These are phyloP conservation scores for Temnothorax rugatulus DNA, from an alignment of 2,888 invertebrate species.

Conservation along the genomic window DNA sequence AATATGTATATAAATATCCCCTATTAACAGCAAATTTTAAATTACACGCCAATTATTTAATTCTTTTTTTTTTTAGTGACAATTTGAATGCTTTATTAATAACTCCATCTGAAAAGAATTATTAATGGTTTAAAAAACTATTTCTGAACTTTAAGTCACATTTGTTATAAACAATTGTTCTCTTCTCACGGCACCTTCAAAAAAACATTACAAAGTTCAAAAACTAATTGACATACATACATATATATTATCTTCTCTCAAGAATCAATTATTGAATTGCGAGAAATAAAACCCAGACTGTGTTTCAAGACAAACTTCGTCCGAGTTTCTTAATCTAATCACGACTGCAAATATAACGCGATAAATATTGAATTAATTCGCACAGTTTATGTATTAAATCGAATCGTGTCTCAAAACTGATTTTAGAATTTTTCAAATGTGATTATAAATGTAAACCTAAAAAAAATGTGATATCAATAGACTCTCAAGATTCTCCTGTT, in stretches of 20 bases:
- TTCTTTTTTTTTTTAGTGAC: neutral
- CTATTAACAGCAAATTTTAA: neutral
- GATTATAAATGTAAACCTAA: neutral
- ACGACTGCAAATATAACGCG: neutral
- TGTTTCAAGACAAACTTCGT: neutral
- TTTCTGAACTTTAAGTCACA: no score
- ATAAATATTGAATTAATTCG: neutral
- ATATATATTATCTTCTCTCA: neutral
- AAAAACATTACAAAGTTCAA: neutral
- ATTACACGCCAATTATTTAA: neutral
- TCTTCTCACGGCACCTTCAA: neutral
- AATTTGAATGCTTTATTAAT: neutral
- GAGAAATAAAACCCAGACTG: neutral
- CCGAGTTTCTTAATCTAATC: neutral
- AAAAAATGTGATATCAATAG: neutral
- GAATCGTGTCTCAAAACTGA: neutral
- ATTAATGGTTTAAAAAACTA: no score
- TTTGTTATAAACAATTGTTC: neutral
- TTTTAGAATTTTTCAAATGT: constrained; percentile 6
- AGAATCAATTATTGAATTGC: neutral
- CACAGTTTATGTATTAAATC: neutral
- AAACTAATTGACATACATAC: neutral
- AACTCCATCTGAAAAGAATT: neutral
- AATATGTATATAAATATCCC: neutral
- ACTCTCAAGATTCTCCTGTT: neutral